Conservation (phyloP, 92 coral and sea anemone species). For the Umimayanthus kanabou region DNA sequence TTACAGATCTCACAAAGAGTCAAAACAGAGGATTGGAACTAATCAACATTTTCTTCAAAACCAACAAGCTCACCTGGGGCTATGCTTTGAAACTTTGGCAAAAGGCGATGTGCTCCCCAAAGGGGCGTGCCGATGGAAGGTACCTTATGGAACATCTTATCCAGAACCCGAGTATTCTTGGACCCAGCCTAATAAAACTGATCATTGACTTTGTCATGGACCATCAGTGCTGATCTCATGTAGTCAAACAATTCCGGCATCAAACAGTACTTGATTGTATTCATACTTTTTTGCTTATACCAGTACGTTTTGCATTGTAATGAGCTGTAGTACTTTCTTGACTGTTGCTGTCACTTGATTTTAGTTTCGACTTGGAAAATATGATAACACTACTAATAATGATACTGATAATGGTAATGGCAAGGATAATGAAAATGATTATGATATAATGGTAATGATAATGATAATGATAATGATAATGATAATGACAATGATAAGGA, state of each 20-base stretch:
- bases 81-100: constrained; percentile 65
- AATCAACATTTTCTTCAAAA: constrained; percentile 59
- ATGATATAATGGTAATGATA: too few relatives aligned
- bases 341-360: too few relatives aligned
- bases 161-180: constrained; percentile 49
- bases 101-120: constrained; percentile 78
- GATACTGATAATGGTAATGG: too few relatives aligned
- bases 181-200: constrained; percentile 54
- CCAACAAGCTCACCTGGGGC: constrained; percentile 59
- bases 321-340: too few relatives aligned
- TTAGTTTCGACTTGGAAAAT: too few relatives aligned
- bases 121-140: constrained; percentile 79
- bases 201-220: constrained; percentile 63
- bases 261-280: too few relatives aligned
- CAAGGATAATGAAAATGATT: too few relatives aligned
- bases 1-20: constrained; percentile 53
- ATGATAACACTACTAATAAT: too few relatives aligned
- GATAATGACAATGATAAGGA: too few relatives aligned
- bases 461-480: too few relatives aligned
- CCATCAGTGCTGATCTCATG: constrained; percentile 41
- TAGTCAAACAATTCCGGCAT: background rate
- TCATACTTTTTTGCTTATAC: too few relatives aligned
- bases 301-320: too few relatives aligned
- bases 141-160: constrained; percentile 59
- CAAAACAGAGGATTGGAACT: constrained; percentile 67